Evolutionary conservation across 2,888 invertebrate species (phyloP), one percentile per base, ranked within the genome.

Genomic region (Drepana falcataria): DNA sequence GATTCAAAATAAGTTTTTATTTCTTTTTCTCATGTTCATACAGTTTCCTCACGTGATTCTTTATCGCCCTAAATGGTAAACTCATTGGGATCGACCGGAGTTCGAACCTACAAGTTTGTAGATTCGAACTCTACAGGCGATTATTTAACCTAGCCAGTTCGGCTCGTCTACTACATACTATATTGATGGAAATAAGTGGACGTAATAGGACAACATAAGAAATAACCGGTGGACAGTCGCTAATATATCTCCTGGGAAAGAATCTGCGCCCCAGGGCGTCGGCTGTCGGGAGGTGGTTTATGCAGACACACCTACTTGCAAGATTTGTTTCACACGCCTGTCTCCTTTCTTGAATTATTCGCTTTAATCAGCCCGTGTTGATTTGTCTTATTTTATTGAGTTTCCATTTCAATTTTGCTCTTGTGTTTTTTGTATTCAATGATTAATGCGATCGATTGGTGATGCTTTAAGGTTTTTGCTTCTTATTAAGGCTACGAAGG

Each of bases 181-280:
- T 5, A 37, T 37, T 9, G 2, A 44, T 9, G 9, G 9, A 3
- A 2, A 44, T 44, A 44, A 3, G 4, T 21, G 49, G 40, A 40
- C 4, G n/a, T 49, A 40, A 37, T 21, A n/a, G 35, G 5, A 35
- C 37, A 2, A 21, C 37, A 33, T 40, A 34, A 34, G 7, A 40
- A 7, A 61, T 61, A 57, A 55, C 63, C 62, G 53, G 58, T 59
- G 63, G 61, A 62, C 65, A 70, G 68, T 71, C 66, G 71, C 66
- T 68, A 71, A 68, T 73, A 67, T 78, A 80, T 78, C 71, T 75
- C 59, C 60, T 63, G 73, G 73, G 74, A 68, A 69, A 53, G 60
- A 55, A 51, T 51, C 58, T 59, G 56, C 80, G 73, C 86, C 72
- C 70, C 79, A 68, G 84, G 87, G 84, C 75, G 85, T 77, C 83